These are phyloP conservation scores for Enoplosus armatus DNA, from an alignment of 2,797 vertebrate genomes.

Conservation along the genomic window DNA sequence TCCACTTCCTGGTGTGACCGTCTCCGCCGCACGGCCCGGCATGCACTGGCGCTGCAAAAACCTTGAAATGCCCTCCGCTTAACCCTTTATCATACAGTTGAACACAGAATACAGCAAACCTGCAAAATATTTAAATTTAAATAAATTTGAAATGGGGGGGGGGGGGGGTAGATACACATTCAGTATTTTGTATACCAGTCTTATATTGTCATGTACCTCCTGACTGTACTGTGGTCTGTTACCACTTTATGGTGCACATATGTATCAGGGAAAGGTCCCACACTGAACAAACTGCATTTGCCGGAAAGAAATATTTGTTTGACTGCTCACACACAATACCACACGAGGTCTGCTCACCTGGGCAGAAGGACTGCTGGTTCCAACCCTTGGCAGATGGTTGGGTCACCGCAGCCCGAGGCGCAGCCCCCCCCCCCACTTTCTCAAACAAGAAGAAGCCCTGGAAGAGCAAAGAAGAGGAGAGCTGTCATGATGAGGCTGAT, in stretches of 20 bases:
- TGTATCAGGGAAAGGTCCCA: not conserved
- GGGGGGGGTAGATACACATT: no score
- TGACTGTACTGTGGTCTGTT: not conserved
- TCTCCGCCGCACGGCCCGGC: no score
- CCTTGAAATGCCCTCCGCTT: no score
- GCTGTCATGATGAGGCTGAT: constrained; percentile 47
- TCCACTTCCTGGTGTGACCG: no score
- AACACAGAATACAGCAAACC: no score
- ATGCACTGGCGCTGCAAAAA: no score
- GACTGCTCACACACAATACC: not conserved
- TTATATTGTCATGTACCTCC: not conserved
- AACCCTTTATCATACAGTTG: no score
- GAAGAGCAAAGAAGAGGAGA: constrained; percentile 11
- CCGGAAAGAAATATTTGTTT: not conserved
- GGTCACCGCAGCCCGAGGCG: constrained; percentile 10
- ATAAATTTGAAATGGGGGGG: no score
- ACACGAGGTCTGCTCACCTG: not conserved
- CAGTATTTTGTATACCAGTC: no score
- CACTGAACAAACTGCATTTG: not conserved
- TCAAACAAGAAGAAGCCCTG: not conserved
- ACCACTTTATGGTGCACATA: no score
- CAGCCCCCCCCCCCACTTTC: not conserved
- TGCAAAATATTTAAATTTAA: no score
- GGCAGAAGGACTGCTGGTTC: not conserved
- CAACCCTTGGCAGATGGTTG: not conserved